Evolutionary conservation across 1,140 invertebrate genomes (phyloP), one percentile per base, ranked within the genome.

Genomic region (Scaptomyza montana): DNA sequence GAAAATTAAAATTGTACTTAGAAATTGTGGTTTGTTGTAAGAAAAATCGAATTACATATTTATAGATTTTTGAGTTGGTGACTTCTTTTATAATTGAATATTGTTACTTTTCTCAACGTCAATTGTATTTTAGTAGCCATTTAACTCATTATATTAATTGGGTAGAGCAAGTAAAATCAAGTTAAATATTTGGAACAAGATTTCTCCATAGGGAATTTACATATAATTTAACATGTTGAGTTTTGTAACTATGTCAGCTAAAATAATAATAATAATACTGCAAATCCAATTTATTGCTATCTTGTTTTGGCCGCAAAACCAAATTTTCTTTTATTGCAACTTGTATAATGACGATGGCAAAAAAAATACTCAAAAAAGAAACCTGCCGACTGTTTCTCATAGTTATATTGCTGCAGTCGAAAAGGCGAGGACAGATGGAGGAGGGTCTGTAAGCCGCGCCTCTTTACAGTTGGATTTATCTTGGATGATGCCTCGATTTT

Each of bases 401-500:
- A 54, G 66, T 55, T 69, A 69, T 10, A n/a, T 51, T 61, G 49
- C 25, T 50, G 12, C 25, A 19, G 33, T 36, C 12, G 45, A 5
- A 51, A 36, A 61, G 45, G 56, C 47, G 4, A 2, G 10, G 41
- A 5, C 19, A 46, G 25, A 10, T 46, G 50, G 19, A 28, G 47
- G 49, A 10, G 47, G 56, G 12, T 12, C 8, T 21, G 21, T 19
- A 59, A 59, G 43, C 43, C 43, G 33, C 33, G 33, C n/a, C 39
- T 43, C 39, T 43, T 33, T 45, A 33, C 28, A 45, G 47, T 68
- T 41, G 36, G 16, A 33, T 68, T 68, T 45, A 53, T 60, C 56
- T 68, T 56, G 53, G 39, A 68, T 69, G 66, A 68, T 69, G 66
- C 50, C 45, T 69, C 43, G 30, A 49, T n/a, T n/a, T n/a, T n/a